Percentiles rank a stretch among this genome's conserved stretches.
Evolutionary conservation across 2,888 invertebrate species (phyloP).

Genomic region (Dynastes maya): DNA sequence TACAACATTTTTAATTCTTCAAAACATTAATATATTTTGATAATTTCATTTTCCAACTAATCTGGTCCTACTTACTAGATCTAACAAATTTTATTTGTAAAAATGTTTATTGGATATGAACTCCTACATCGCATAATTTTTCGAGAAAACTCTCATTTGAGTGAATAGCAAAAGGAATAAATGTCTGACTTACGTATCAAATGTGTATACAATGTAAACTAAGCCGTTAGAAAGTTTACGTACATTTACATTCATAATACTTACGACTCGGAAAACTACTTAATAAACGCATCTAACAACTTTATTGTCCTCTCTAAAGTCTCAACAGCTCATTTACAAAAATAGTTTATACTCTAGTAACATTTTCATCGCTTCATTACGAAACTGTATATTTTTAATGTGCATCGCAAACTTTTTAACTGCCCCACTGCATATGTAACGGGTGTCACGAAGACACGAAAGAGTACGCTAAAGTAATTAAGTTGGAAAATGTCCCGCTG

Average conservation of each 20-base stretch:
- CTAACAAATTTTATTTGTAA: too few species aligned
- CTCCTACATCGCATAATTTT: too few species aligned
- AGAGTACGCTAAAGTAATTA: constrained; percentile 41
- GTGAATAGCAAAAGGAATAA: too few species aligned
- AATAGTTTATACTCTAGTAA: constrained; percentile 22
- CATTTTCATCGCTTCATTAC: constrained; percentile 42
- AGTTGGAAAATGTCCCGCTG: constrained; percentile 31
- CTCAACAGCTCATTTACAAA: constrained; percentile 24
- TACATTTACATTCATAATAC: not conserved
- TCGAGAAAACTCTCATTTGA: too few species aligned
- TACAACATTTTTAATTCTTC: too few species aligned
- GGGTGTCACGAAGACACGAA: constrained; percentile 20
- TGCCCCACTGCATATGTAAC: constrained; percentile 36
- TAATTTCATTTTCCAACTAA: too few species aligned
- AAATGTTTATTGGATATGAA: too few species aligned
- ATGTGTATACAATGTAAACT: too few species aligned
- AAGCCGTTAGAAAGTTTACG: too few species aligned
- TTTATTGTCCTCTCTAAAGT: constrained; percentile 17
- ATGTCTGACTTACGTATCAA: too few species aligned
- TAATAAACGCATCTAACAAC: constrained; percentile 7
- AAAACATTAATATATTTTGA: too few species aligned
- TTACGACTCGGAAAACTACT: constrained; percentile 6
- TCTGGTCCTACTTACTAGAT: too few species aligned
- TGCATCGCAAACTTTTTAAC: constrained; percentile 38
- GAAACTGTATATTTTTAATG: constrained; percentile 44